phyloP scores from a whole-genome alignment of 2,888 invertebrate genomes.

The Trachelus stipa region DNA sequence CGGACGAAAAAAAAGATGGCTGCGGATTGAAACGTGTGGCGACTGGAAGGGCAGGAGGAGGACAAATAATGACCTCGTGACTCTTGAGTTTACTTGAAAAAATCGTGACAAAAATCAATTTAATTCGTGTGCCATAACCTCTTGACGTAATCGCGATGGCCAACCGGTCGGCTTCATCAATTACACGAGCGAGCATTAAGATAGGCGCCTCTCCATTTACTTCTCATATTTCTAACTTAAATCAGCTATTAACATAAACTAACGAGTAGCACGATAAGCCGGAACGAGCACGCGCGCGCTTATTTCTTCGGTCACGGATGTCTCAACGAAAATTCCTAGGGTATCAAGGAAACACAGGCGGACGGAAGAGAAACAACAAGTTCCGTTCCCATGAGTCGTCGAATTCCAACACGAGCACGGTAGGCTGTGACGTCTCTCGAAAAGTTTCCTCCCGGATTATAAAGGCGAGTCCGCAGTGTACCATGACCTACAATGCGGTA shows the following conservation, averaged over 20 bases:
- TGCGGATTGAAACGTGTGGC: neutral
- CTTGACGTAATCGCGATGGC: neutral
- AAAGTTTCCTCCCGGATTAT: slow-evolving; percentile 44
- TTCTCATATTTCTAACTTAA: neutral
- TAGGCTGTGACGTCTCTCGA: neutral
- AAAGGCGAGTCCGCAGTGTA: neutral
- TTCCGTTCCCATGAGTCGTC: neutral
- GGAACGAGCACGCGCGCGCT: neutral
- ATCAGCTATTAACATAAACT: slow-evolving; percentile 5
- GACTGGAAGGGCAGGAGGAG: neutral
- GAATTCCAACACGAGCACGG: neutral
- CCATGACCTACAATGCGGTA: neutral
- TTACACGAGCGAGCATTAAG: slow-evolving; percentile 5
- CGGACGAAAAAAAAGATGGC: neutral
- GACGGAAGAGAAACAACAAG: neutral
- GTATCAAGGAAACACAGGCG: neutral
- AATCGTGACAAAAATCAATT: neutral
- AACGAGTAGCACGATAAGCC: neutral
- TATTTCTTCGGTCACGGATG: neutral
- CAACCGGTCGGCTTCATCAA: neutral
- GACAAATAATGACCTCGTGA: neutral
- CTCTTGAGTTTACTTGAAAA: neutral
- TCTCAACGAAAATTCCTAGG: neutral
- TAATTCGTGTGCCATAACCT: neutral
- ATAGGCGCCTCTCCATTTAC: neutral